Percentiles rank a stretch among this genome's conserved stretches.
phyloP scores from a whole-genome alignment of 2,888 invertebrate genomes.

The Philereme vetulata region DNA sequence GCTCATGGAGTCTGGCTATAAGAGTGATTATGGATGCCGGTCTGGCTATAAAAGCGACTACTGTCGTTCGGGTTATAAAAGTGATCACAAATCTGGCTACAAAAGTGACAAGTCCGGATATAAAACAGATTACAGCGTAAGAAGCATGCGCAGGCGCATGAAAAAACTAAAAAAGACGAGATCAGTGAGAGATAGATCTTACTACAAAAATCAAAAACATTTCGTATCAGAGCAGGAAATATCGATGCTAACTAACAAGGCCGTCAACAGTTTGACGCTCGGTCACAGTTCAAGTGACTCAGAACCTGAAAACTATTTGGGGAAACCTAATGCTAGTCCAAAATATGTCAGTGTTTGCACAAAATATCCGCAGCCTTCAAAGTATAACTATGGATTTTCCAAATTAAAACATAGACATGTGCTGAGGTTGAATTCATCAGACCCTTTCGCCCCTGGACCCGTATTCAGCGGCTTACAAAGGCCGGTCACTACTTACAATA shows the following conservation, averaged over 20 bases:
- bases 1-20: conserved; percentile 83
- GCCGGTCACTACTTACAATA: conserved; percentile 72
- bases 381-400: conserved; percentile 69
- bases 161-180: conserved; percentile 79
- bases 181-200: conserved; percentile 77
- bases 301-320: conserved; percentile 74
- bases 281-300: conserved; percentile 84
- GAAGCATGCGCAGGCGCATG: conserved; percentile 76
- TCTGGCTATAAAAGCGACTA: conserved; percentile 80
- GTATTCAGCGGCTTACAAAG: conserved; percentile 78
- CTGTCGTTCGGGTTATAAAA: conserved; percentile 84
- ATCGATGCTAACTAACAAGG: conserved; percentile 80
- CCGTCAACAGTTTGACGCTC: conserved; percentile 80
- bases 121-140: conserved; percentile 83
- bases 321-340: conserved; percentile 70
- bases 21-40: conserved; percentile 84
- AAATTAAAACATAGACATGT: conserved; percentile 69
- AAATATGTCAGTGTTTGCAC: conserved; percentile 76
- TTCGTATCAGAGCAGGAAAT: conserved; percentile 85
- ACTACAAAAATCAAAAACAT: conserved; percentile 82
- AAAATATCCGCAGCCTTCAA: conserved; percentile 70
- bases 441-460: conserved; percentile 79
- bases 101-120: conserved; percentile 85
- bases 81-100: conserved; percentile 84
- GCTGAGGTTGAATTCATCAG: conserved; percentile 66